Percentiles rank a stretch among this genome's conserved stretches.
phyloP scores from a whole-genome alignment of 2,888 invertebrate species.

The Dinocampus coccinellae region DNA sequence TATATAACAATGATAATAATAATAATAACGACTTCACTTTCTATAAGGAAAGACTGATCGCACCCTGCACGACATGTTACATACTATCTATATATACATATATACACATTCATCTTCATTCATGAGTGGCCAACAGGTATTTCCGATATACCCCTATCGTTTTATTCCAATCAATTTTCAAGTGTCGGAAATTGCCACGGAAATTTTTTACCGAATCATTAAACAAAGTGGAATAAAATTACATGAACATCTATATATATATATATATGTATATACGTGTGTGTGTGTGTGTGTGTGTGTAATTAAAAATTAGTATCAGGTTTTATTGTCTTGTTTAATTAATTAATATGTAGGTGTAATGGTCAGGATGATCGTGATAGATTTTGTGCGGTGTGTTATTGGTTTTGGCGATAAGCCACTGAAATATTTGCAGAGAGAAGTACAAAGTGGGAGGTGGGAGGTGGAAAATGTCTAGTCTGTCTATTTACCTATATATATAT shows the following conservation, averaged over 20 bases:
- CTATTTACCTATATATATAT: not conserved
- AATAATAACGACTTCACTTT: no score
- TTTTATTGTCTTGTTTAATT: not conserved
- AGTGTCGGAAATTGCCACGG: not conserved
- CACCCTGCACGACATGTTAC: conserved; percentile 29
- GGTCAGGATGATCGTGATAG: not conserved
- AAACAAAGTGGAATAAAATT: not conserved
- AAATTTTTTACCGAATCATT: not conserved
- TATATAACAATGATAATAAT: no score
- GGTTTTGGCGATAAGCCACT: not conserved
- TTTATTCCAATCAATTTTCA: not conserved
- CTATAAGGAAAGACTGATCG: conserved; percentile 5
- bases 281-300: not conserved
- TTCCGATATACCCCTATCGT: conserved; percentile 52
- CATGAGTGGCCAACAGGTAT: conserved; percentile 58
- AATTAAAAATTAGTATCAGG: not conserved
- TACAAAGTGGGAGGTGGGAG: no score
- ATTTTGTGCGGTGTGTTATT: not conserved
- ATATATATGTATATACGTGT: not conserved
- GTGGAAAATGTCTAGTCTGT: no score
- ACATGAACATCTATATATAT: not conserved
- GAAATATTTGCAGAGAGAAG: not conserved
- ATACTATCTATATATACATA: conserved; percentile 1
- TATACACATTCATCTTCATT: conserved; percentile 45
- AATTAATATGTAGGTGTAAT: not conserved